Conservation (phyloP, 2,797 vertebrate species). For the Anguilla megastoma region DNA sequence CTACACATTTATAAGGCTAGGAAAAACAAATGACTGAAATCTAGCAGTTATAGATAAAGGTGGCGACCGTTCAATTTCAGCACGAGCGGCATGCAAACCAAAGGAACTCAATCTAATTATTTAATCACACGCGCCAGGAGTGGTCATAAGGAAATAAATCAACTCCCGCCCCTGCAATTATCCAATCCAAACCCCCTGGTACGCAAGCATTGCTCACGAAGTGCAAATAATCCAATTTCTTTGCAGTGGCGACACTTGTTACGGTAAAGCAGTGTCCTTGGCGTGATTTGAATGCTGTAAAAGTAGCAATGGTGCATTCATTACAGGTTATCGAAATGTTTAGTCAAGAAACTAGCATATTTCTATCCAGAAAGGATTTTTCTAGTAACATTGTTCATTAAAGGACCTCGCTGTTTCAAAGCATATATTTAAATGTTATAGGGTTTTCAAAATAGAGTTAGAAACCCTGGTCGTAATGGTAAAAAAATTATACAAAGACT, state of each 20-base stretch:
- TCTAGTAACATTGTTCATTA: not conserved
- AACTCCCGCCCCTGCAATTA: conserved; percentile 7
- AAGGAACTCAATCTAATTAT: not conserved
- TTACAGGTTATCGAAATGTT: not conserved
- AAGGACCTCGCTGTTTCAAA: not conserved
- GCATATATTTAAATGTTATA: not conserved
- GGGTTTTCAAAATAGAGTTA: not conserved
- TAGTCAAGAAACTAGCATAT: not conserved
- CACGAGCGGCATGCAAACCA: not conserved
- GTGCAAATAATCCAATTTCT: conserved; percentile 11
- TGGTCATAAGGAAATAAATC: not conserved
- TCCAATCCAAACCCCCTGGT: not conserved
- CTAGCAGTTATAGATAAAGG: not conserved
- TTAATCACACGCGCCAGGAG: conserved; percentile 11
- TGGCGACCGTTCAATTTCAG: not conserved
- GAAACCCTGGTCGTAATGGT: not conserved
- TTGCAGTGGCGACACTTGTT: not conserved
- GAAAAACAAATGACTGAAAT: not conserved
- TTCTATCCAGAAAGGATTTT: not conserved
- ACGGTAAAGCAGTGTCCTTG: not conserved
- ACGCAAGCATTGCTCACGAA: not conserved
- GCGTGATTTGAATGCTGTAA: not conserved
- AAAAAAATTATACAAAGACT: conserved; percentile 4
- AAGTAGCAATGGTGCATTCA: not conserved
- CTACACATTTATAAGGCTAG: not conserved